phyloP scores from a whole-genome alignment of 92 coral and sea anemone species.

The Epizoanthus illoricatus region DNA sequence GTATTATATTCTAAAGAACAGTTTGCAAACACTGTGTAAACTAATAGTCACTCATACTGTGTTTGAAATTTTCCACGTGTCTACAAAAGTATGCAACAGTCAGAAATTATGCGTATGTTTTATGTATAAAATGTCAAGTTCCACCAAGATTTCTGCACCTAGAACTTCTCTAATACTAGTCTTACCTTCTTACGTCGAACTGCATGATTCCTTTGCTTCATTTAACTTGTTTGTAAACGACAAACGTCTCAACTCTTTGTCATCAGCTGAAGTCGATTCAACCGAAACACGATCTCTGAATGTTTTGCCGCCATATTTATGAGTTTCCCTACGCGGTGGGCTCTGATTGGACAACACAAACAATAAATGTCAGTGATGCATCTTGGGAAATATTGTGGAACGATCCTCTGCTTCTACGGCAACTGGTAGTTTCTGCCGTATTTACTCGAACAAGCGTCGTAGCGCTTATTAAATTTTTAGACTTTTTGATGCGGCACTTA shows the following conservation, averaged over 20 bases:
- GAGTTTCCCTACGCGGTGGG: constrained; percentile 56
- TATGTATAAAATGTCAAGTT: no score
- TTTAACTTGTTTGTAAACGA: background rate
- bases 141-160: background rate
- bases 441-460: no score
- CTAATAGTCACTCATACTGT: background rate
- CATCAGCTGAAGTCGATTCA: constrained; percentile 5
- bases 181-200: constrained; percentile 42
- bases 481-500: no score
- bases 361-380: constrained; percentile 8
- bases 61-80: constrained; percentile 13
- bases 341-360: constrained; percentile 49
- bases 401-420: background rate
- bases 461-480: no score
- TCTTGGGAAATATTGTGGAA: constrained; percentile 6
- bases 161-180: background rate
- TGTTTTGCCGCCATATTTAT: constrained; percentile 61
- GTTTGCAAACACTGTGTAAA: background rate
- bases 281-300: background rate
- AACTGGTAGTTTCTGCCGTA: background rate
- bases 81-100: background rate
- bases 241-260: background rate
- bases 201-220: constrained; percentile 16
- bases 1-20: background rate
- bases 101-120: background rate